phyloP scores from a whole-genome alignment of 2,797 vertebrate genomes.

The Limnodromus scolopaceus region DNA sequence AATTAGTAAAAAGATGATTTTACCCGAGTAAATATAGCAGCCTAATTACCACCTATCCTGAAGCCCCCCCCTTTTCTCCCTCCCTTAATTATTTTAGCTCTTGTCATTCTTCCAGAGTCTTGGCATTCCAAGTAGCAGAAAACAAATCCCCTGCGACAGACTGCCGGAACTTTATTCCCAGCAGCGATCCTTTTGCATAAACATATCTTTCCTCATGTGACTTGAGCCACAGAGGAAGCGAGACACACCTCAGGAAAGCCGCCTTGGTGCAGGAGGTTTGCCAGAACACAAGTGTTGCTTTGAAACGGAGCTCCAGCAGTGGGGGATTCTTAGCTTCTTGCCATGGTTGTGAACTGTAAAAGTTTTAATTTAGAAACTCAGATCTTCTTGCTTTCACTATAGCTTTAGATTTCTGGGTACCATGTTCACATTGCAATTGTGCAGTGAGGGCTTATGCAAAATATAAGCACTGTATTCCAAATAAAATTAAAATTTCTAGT shows the following conservation, averaged over 20 bases:
- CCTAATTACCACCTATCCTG: neutral
- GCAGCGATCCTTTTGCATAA: neutral
- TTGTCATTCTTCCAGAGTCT: neutral
- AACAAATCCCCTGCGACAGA: neutral
- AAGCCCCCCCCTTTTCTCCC: too few species aligned
- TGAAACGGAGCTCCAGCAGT: neutral
- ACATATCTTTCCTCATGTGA: neutral
- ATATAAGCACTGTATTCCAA: neutral
- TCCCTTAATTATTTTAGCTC: neutral
- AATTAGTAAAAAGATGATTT: neutral
- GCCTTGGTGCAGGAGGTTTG: fast-evolving
- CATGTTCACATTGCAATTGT: neutral
- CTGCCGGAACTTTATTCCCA: neutral
- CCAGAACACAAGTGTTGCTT: fast-evolving
- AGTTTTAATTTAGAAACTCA: neutral
- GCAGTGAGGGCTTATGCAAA: neutral
- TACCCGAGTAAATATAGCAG: neutral
- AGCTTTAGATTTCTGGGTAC: neutral
- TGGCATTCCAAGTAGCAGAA: neutral
- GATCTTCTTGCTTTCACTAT: neutral
- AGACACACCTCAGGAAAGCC: neutral
- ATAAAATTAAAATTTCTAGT: neutral
- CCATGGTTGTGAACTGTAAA: neutral
- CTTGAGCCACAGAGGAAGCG: neutral
- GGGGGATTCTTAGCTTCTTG: too few species aligned